A percentile compares a stretch with the other conserved stretches of the same genome.
Evolutionary conservation across 1,140 invertebrate species (phyloP).

Genomic region (Nephotettix cincticeps): DNA sequence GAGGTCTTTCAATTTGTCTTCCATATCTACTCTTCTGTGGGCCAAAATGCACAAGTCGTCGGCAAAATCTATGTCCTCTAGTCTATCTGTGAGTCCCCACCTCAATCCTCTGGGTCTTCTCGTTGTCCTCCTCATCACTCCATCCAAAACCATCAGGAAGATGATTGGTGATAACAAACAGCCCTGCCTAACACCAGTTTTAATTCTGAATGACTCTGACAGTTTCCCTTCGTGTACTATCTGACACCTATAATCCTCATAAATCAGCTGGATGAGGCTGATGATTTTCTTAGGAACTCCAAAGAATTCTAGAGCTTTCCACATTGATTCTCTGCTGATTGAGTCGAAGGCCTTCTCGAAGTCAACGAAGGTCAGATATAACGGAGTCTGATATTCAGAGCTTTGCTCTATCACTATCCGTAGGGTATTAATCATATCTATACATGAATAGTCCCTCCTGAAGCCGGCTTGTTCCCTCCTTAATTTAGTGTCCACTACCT

Average conservation of each 20-base stretch:
- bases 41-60: too few relatives aligned
- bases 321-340: neutral
- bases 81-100: too few relatives aligned
- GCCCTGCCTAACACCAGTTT: too few relatives aligned
- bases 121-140: neutral
- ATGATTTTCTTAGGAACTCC: neutral
- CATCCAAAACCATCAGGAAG: too few relatives aligned
- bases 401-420: neutral
- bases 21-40: too few relatives aligned
- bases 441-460: neutral
- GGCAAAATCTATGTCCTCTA: too few relatives aligned
- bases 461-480: too few relatives aligned
- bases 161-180: too few relatives aligned
- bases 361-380: too few relatives aligned
- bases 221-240: conserved; percentile 2
- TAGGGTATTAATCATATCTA: conserved; percentile 9
- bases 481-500: neutral
- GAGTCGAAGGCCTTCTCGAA: too few relatives aligned
- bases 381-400: neutral
- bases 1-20: too few relatives aligned
- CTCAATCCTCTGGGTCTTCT: neutral
- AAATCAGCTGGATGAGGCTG: neutral
- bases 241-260: neutral
- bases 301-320: neutral
- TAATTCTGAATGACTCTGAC: neutral